A percentile compares a stretch with the other conserved stretches of the same genome.
Evolutionary conservation across 2,888 invertebrate species (phyloP).

Genomic region (Hartigia nigra): DNA sequence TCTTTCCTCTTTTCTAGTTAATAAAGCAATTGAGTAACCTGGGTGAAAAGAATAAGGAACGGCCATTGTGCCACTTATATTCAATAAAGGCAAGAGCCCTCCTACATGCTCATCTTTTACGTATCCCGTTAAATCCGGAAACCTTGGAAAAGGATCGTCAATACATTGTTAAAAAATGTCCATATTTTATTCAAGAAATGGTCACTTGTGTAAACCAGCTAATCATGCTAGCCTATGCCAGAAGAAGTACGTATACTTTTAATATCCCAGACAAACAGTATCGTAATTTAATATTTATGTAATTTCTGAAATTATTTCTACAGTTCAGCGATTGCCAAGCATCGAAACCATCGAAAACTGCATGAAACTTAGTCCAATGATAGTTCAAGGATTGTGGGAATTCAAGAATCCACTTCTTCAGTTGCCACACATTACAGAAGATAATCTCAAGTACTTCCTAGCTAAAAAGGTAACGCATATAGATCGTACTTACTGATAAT

Average conservation of each 20-base stretch:
- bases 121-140: constrained; percentile 80
- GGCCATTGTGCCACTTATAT: constrained; percentile 91
- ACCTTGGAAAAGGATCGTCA: constrained; percentile 88
- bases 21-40: constrained; percentile 92
- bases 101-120: constrained; percentile 94
- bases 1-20: constrained; percentile 70
- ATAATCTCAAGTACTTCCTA: constrained; percentile 87
- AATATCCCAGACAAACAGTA: constrained; percentile 14
- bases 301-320: constrained; percentile 33
- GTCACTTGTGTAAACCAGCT: constrained; percentile 95
- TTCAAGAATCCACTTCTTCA: constrained; percentile 94
- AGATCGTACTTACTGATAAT: constrained; percentile 9
- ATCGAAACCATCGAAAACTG: constrained; percentile 97
- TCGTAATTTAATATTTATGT: constrained; percentile 5
- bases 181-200: constrained; percentile 97
- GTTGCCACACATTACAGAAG: constrained; percentile 92
- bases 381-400: constrained; percentile 97
- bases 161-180: constrained; percentile 88
- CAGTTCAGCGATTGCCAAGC: constrained; percentile 84
- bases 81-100: constrained; percentile 93
- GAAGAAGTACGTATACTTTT: constrained; percentile 76
- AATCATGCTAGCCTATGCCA: constrained; percentile 89
- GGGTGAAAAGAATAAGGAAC: constrained; percentile 96
- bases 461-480: constrained; percentile 76
- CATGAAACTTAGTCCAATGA: constrained; percentile 97